Evolutionary conservation across 2,113 vertebrate species (phyloP).

Genomic region (Silurus glanis): DNA sequence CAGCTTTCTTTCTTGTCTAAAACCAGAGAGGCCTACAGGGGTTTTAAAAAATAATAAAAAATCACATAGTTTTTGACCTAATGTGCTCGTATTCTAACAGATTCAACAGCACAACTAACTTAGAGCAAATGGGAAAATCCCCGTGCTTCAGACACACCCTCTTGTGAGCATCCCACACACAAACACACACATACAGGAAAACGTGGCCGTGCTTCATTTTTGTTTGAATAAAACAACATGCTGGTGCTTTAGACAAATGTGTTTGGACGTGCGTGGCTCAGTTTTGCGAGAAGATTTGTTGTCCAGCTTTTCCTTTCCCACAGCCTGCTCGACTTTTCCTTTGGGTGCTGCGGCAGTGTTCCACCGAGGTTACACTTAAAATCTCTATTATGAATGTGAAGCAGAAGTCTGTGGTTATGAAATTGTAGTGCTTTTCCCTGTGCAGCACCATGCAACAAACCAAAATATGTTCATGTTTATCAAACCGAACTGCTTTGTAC

Average conservation of each 20-base stretch:
- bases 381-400: neutral
- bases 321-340: neutral
- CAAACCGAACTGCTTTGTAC: neutral
- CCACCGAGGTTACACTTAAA: neutral
- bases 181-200: neutral
- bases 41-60: neutral
- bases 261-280: neutral
- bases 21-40: neutral
- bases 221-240: neutral
- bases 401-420: neutral
- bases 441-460: neutral
- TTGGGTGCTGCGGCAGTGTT: neutral
- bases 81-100: neutral
- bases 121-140: neutral
- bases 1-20: neutral
- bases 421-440: neutral
- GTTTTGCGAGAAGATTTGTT: neutral
- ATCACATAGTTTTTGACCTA: neutral
- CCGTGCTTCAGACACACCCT: neutral
- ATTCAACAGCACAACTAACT: neutral
- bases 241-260: neutral
- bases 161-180: neutral
- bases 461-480: conserved; percentile 13
- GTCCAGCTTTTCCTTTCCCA: neutral
- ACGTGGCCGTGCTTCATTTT: neutral